Evolutionary conservation across 2,113 vertebrate species (phyloP).

Genomic region (Oenanthe melanoleuca): DNA sequence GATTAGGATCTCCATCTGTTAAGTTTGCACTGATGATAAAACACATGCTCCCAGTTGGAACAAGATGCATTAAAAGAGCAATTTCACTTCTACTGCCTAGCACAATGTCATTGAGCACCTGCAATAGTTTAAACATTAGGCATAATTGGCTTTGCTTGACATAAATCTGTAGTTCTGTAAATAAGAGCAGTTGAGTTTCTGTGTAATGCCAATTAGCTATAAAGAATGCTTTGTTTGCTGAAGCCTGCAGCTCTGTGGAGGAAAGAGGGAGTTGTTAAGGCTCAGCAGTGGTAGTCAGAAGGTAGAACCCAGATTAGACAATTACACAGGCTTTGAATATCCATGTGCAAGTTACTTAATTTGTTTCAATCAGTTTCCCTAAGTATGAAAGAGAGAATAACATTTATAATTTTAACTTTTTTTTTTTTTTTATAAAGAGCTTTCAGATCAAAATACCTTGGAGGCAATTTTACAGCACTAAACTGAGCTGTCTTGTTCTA

Average conservation of each 20-base stretch:
- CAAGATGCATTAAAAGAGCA: conserved; percentile 73
- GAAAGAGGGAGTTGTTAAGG: conserved; percentile 36
- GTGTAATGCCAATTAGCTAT: conserved; percentile 79
- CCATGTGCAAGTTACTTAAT: background rate
- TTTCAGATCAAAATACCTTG: background rate
- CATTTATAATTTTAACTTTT: background rate
- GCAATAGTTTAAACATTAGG: conserved; percentile 85
- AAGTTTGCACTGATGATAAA: conserved; percentile 65
- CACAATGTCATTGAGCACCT: conserved; percentile 82
- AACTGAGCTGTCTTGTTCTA: background rate
- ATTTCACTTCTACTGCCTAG: conserved; percentile 77
- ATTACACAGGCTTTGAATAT: background rate
- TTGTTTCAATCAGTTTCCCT: background rate
- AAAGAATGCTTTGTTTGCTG: conserved; percentile 79
- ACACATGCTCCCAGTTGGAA: conserved; percentile 72
- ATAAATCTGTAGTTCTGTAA: conserved; percentile 85
- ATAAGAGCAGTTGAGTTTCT: conserved; percentile 81
- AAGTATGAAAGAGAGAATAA: background rate
- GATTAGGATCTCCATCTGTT: conserved; percentile 73
- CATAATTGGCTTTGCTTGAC: conserved; percentile 85
- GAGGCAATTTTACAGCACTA: background rate
- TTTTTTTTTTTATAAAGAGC: background rate
- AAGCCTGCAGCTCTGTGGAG: conserved; percentile 71
- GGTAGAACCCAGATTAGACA: background rate
- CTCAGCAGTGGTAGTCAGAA: background rate